Conservation (phyloP, 2,113 vertebrate species). For the Spizaetus ornatus region DNA sequence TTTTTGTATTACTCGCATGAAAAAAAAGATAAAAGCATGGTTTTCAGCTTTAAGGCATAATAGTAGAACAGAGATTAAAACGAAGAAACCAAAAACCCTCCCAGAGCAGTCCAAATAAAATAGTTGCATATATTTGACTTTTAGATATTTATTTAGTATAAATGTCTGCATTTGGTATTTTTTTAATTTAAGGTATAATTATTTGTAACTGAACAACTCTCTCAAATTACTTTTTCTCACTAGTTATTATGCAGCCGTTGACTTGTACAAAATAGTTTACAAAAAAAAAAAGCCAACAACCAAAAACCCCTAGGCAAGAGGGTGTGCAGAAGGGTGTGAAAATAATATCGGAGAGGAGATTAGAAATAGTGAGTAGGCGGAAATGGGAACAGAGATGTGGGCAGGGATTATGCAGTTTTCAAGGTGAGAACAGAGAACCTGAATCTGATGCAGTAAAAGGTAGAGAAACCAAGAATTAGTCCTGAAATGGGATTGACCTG, state of each 20-base stretch:
- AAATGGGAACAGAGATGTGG: background rate
- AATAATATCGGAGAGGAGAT: background rate
- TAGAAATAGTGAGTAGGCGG: slow-evolving; percentile 10
- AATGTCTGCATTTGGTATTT: background rate
- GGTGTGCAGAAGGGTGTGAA: slow-evolving; percentile 30
- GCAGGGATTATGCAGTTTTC: slow-evolving; percentile 17
- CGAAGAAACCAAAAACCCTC: background rate
- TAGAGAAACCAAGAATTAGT: background rate
- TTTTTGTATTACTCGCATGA: background rate
- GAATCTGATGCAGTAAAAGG: background rate
- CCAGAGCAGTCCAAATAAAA: background rate
- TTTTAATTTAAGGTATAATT: background rate
- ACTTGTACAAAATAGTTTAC: background rate
- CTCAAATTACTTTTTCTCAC: background rate
- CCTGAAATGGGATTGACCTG: background rate
- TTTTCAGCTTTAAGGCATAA: background rate
- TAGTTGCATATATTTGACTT: background rate
- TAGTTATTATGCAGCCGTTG: background rate
- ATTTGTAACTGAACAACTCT: background rate
- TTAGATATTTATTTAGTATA: background rate
- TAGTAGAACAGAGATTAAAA: background rate
- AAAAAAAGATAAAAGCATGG: background rate
- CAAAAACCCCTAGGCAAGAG: background rate
- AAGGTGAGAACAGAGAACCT: background rate
- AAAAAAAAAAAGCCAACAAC: too few species aligned